Conservation (phyloP, 92 coral and sea anemone species). For the Porites divaricata region DNA sequence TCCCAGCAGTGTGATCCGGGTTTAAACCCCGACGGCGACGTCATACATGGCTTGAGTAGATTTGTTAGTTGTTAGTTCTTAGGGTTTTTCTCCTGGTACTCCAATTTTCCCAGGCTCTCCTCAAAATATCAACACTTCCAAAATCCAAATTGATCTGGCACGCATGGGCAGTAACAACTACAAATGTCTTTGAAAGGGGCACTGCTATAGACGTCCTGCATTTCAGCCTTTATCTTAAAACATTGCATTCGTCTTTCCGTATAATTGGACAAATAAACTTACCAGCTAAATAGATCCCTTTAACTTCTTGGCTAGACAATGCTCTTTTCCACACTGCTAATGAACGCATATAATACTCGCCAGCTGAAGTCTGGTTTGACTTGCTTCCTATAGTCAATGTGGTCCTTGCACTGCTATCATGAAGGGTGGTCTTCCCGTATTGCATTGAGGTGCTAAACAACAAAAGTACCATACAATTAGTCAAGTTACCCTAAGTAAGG, state of each 20-base stretch:
- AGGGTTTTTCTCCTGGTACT: no score
- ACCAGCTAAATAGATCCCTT: conserved; percentile 83
- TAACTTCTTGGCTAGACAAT: conserved; percentile 70
- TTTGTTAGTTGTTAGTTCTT: no score
- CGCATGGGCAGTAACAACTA: no score
- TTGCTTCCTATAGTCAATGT: conserved; percentile 68
- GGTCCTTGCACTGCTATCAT: conserved; percentile 7
- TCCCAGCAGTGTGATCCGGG: no score
- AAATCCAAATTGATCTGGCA: no score
- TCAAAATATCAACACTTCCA: no score
- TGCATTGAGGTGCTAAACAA: conserved; percentile 16
- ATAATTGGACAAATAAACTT: background rate
- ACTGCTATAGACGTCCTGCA: no score
- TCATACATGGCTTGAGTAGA: background rate
- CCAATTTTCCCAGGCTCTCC: no score
- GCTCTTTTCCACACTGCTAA: conserved; percentile 85
- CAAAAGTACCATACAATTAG: background rate
- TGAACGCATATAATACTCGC: conserved; percentile 68
- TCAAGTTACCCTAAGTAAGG: background rate
- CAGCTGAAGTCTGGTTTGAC: conserved; percentile 39
- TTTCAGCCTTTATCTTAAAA: no score
- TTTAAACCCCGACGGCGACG: no score
- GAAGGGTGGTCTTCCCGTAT: conserved; percentile 2
- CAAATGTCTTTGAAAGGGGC: no score
- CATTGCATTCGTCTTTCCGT: no score